Percentiles rank a stretch among this genome's conserved stretches.
Evolutionary conservation across 2,888 invertebrate genomes (phyloP).

Genomic region (Didymodactylos carnosus): DNA sequence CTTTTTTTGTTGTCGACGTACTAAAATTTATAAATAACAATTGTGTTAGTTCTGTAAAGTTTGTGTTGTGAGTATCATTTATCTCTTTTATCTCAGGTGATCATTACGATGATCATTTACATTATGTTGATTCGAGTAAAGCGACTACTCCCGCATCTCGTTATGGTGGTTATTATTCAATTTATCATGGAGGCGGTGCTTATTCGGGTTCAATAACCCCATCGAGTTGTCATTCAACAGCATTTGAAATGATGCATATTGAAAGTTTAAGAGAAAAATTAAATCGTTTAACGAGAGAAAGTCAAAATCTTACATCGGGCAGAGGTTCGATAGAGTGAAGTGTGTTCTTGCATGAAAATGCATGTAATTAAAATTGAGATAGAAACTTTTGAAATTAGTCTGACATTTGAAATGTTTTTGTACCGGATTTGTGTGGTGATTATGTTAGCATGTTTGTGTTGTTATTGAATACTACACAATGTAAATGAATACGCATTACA

Average conservation of each 20-base stretch:
- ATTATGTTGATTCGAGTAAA: constrained; percentile 1
- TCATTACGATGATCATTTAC: not conserved
- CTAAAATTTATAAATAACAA: not conserved
- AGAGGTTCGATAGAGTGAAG: too few relatives aligned
- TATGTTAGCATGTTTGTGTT: too few relatives aligned
- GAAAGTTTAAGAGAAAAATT: not conserved
- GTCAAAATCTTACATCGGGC: too few relatives aligned
- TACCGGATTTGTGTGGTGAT: too few relatives aligned
- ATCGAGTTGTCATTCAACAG: not conserved
- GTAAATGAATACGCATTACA: too few relatives aligned
- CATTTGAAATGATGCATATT: not conserved
- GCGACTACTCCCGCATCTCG: not conserved
- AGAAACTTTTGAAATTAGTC: too few relatives aligned
- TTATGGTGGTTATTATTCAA: not conserved
- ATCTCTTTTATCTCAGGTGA: not conserved
- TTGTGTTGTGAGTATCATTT: not conserved
- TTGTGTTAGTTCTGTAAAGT: not conserved
- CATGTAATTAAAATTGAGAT: too few relatives aligned
- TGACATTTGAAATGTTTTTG: too few relatives aligned
- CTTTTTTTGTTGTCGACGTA: not conserved
- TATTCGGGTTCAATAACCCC: not conserved
- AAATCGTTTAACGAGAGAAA: not conserved
- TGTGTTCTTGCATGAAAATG: too few relatives aligned
- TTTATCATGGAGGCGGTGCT: not conserved
- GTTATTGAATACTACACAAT: too few relatives aligned